Conservation (phyloP, 1,140 invertebrate genomes). For the Planococcus citri region DNA sequence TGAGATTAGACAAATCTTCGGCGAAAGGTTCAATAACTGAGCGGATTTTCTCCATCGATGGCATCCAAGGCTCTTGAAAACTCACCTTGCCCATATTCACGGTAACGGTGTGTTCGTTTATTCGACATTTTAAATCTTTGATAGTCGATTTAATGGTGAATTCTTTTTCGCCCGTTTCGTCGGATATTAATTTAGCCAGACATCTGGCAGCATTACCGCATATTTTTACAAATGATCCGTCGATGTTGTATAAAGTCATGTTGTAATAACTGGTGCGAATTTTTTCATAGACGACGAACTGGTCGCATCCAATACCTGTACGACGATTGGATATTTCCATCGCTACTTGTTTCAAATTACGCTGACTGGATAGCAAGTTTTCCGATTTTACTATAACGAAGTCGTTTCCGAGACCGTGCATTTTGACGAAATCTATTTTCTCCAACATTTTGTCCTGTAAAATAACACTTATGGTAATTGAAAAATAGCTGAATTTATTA, state of each 20-base stretch:
- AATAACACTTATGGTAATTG: too few relatives aligned
- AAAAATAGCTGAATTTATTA: too few relatives aligned
- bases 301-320: background rate
- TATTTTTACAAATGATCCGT: background rate
- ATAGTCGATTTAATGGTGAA: background rate
- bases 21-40: background rate
- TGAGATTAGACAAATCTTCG: background rate
- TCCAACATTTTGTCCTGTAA: background rate
- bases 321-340: background rate
- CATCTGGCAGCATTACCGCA: background rate
- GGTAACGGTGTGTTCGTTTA: background rate
- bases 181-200: background rate
- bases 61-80: background rate
- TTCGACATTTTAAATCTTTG: background rate
- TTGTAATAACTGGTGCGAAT: background rate
- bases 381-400: background rate
- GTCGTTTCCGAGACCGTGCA: background rate
- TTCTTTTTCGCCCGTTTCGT: background rate
- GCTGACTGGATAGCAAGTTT: background rate
- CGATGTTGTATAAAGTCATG: background rate
- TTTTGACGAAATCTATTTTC: background rate
- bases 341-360: background rate
- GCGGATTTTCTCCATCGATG: background rate
- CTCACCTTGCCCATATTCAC: background rate
- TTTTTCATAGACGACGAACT: background rate